Evolutionary conservation across 92 coral and sea anemone species (phyloP).

Genomic region (Galaxea fascicularis): DNA sequence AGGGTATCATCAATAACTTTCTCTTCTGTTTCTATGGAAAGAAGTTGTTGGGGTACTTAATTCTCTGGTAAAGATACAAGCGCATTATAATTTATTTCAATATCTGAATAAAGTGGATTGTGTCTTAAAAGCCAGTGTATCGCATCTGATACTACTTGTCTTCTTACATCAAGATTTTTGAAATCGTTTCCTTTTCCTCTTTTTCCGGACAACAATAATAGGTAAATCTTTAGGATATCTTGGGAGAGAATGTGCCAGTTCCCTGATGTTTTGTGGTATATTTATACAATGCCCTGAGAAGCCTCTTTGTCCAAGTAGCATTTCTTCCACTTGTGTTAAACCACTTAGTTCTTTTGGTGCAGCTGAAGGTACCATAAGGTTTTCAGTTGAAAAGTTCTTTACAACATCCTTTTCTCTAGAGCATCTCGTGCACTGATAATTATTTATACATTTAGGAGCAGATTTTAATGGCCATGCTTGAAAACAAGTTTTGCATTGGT

Average conservation of each 20-base stretch:
- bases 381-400: conserved; percentile 40
- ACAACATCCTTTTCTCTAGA: conserved; percentile 31
- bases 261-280: conserved; percentile 46
- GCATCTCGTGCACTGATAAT: conserved; percentile 35
- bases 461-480: conserved; percentile 60
- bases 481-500: conserved; percentile 43
- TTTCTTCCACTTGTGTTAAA: conserved; percentile 68
- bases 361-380: conserved; percentile 49
- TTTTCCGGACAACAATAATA: conserved; percentile 24
- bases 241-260: conserved; percentile 51
- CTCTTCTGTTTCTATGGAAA: conserved; percentile 59
- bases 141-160: conserved; percentile 45
- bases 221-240: conserved; percentile 51
- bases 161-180: conserved; percentile 42
- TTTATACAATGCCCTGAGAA: conserved; percentile 54
- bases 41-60: conserved; percentile 43
- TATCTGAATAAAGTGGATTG: conserved; percentile 52
- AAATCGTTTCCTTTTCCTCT: conserved; percentile 33
- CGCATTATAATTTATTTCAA: conserved; percentile 40
- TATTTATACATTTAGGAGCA: background rate
- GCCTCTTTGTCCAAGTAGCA: conserved; percentile 62
- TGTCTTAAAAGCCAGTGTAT: conserved; percentile 34
- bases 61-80: conserved; percentile 54
- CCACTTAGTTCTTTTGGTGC: conserved; percentile 46
- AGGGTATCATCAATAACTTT: conserved; percentile 42